A percentile compares a stretch with the other conserved stretches of the same genome.
Conservation (phyloP, 1,140 invertebrate genomes). For the Zaprionus davidi region DNA sequence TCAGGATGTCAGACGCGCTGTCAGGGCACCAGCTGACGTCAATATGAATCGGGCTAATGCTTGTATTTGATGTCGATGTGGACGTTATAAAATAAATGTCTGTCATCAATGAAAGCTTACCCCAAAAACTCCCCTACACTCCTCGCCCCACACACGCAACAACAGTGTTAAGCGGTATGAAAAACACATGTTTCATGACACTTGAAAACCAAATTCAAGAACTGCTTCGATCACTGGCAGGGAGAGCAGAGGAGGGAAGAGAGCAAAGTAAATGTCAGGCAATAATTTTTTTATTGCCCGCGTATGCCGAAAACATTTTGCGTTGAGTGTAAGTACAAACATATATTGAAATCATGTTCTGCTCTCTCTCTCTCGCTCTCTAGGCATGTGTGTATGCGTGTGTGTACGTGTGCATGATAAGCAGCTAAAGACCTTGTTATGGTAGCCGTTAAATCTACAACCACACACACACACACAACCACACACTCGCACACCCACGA, state of each 20-base stretch:
- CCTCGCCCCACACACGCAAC: neutral
- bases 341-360: constrained; percentile 70
- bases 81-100: constrained; percentile 45
- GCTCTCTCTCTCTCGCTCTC: constrained; percentile 18
- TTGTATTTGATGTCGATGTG: constrained; percentile 22
- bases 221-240: constrained; percentile 46
- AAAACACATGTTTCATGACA: constrained; percentile 74
- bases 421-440: constrained; percentile 70
- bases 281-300: constrained; percentile 77
- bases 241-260: constrained; percentile 13
- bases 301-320: constrained; percentile 66
- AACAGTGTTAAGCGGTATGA: neutral
- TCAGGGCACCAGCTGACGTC: constrained; percentile 56
- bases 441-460: constrained; percentile 64
- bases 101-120: constrained; percentile 30
- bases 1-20: constrained; percentile 26
- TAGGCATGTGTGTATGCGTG: constrained; percentile 8
- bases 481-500: neutral
- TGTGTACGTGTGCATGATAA: constrained; percentile 50
- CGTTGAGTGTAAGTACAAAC: constrained; percentile 59
- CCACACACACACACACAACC: constrained; percentile 25
- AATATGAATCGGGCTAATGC: constrained; percentile 50
- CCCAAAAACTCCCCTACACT: constrained; percentile 11
- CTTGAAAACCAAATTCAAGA: constrained; percentile 54
- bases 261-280: constrained; percentile 54